Conservation (phyloP, 2,797 vertebrate species). For the Liparis tanakae region DNA sequence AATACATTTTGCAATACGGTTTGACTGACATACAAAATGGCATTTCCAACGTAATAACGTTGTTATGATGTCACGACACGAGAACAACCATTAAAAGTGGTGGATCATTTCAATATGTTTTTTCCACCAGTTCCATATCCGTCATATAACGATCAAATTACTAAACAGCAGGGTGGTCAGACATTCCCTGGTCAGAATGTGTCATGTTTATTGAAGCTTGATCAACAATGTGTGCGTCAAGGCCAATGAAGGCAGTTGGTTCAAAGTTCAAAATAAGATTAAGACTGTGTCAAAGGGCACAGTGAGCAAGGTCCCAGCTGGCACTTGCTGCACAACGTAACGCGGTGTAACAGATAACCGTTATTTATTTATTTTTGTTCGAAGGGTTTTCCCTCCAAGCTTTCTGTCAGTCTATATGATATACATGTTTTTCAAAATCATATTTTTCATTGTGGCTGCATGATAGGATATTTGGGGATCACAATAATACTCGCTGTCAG, state of each 20-base stretch:
- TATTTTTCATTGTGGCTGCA: background rate
- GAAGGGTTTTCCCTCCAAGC: background rate
- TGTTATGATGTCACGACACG: background rate
- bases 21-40: background rate
- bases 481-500: background rate
- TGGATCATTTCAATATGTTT: background rate
- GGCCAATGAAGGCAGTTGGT: slow-evolving; percentile 10
- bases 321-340: background rate
- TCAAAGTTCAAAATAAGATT: slow-evolving; percentile 66
- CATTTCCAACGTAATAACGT: background rate
- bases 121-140: background rate
- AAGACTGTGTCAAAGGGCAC: slow-evolving; percentile 59
- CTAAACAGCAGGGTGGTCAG: background rate
- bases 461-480: background rate
- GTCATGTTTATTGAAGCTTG: background rate
- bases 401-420: background rate
- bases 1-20: background rate
- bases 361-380: background rate
- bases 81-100: background rate
- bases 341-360: background rate
- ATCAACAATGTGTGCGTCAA: background rate
- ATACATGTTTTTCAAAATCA: background rate
- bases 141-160: background rate
- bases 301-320: background rate
- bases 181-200: background rate